Conservation (phyloP, 2,888 invertebrate species). For the Drosophila leonis region DNA sequence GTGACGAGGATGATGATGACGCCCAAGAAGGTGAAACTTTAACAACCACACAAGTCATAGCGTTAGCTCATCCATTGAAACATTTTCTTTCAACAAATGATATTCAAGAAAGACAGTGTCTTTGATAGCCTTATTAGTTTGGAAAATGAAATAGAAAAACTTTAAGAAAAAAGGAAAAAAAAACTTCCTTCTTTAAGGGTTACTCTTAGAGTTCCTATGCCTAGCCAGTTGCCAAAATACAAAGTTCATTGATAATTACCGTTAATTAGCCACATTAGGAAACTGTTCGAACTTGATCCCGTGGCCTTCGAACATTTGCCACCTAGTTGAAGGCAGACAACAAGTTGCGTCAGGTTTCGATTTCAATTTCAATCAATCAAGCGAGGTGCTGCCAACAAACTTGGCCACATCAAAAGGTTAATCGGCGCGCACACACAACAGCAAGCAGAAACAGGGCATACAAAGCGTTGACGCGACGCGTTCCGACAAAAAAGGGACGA, state of each 20-base stretch:
- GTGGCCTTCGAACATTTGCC: conserved; percentile 11
- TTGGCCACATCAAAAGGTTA: conserved; percentile 51
- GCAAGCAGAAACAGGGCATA: conserved; percentile 33
- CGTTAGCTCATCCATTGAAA: no score
- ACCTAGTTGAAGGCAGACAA: conserved; percentile 19
- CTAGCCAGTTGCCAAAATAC: conserved; percentile 10
- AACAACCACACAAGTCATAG: no score
- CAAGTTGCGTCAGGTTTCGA: conserved; percentile 57
- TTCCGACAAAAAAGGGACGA: conserved; percentile 35
- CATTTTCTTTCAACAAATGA: no score
- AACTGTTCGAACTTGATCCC: conserved; percentile 4
- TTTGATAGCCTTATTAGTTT: no score
- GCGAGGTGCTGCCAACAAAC: conserved; percentile 49
- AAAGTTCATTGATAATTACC: conserved; percentile 44
- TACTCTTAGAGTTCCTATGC: neutral
- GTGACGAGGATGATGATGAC: no score
- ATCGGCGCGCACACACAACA: conserved; percentile 17
- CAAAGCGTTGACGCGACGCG: conserved; percentile 45
- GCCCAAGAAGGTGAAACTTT: no score
- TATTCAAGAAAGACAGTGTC: no score
- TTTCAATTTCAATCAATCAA: conserved; percentile 83
- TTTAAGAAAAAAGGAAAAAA: no score
- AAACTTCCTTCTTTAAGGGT: no score
- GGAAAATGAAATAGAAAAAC: no score
- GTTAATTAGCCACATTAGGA: conserved; percentile 31